A percentile compares a stretch with the other conserved stretches of the same genome.
Conservation (phyloP, 2,888 invertebrate genomes). For the Notodonta dromedarius region DNA sequence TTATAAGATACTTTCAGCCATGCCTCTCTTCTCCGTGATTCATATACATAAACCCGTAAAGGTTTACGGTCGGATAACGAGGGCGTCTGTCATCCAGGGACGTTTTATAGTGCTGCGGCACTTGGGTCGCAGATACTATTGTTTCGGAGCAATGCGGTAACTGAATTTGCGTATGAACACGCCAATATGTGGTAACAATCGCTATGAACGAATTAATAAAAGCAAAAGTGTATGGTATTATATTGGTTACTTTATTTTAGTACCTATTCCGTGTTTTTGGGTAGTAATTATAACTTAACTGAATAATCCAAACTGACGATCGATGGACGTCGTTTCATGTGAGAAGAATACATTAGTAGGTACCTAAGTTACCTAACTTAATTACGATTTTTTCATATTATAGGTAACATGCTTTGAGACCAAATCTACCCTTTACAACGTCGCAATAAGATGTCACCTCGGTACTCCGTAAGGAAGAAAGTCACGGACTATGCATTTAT, state of each 20-base stretch:
- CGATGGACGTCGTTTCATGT: no score
- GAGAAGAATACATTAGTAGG: background rate
- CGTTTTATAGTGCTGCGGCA: constrained; percentile 46
- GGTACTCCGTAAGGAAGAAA: background rate
- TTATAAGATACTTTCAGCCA: background rate
- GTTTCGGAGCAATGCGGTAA: constrained; percentile 1
- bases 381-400: no score
- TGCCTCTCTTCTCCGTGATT: background rate
- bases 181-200: background rate
- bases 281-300: no score
- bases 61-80: constrained; percentile 26
- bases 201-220: no score
- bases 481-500: constrained; percentile 2
- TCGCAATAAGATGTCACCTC: background rate
- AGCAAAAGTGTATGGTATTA: no score
- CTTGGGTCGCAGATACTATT: background rate
- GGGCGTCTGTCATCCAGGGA: constrained; percentile 50
- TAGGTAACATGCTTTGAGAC: background rate
- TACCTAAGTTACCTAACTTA: no score
- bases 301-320: no score
- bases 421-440: background rate
- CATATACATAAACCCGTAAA: constrained; percentile 9
- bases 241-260: no score
- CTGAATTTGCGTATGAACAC: constrained; percentile 1
- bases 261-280: no score